Conservation (phyloP, 2,797 vertebrate genomes). For the Typhlichthys eigenmanni region DNA sequence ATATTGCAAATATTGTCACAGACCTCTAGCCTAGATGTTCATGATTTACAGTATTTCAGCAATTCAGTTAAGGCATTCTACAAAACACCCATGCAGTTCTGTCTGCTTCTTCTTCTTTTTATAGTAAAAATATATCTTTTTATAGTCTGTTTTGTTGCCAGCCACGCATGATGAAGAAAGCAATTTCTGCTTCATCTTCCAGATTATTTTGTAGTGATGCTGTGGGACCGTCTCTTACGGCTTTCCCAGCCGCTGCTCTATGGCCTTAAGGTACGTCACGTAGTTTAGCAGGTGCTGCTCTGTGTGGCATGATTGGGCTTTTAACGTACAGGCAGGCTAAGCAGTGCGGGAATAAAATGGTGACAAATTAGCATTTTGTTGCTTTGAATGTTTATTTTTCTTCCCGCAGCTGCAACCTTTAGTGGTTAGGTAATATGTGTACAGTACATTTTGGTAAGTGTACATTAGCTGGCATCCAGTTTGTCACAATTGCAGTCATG, state of each 20-base stretch:
- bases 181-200: constrained; percentile 38
- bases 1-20: neutral
- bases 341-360: constrained; percentile 51
- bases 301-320: constrained; percentile 22
- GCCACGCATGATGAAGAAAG: constrained; percentile 6
- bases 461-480: no score
- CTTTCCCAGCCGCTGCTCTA: constrained; percentile 59
- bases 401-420: neutral
- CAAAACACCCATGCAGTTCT: no score
- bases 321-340: constrained; percentile 38
- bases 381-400: constrained; percentile 12
- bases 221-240: constrained; percentile 40
- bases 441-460: no score
- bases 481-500: no score
- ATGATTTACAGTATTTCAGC: neutral
- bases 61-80: neutral
- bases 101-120: no score
- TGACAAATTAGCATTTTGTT: constrained; percentile 46
- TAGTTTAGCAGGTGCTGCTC: constrained; percentile 13
- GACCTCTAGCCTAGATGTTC: neutral
- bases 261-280: constrained; percentile 77
- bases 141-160: neutral
- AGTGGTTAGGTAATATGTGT: no score
- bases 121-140: neutral
- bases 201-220: constrained; percentile 57